These are phyloP conservation scores for Spinus pinus DNA, from an alignment of 2,797 vertebrate species.

Conservation along the genomic window DNA sequence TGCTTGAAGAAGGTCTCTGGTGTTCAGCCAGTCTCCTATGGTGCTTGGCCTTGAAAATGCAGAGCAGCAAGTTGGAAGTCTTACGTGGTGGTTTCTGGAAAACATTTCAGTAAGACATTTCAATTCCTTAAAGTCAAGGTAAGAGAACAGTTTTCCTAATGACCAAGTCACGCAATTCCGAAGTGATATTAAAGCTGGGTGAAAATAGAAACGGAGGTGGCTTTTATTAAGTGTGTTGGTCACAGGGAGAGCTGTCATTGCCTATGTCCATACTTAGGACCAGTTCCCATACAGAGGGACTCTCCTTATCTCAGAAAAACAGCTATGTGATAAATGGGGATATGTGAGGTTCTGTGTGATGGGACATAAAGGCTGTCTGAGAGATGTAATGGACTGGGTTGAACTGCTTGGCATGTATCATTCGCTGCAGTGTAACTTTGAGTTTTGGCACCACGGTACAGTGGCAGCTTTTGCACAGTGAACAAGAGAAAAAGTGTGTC, in stretches of 20 bases:
- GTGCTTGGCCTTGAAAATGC: background rate
- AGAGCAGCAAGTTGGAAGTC: background rate
- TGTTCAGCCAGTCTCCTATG: background rate
- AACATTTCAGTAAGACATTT: background rate
- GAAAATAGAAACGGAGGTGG: background rate
- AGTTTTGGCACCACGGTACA: slow-evolving; percentile 46
- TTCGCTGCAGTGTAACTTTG: slow-evolving; percentile 52
- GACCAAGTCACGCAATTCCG: background rate
- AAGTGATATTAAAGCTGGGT: background rate
- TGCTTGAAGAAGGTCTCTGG: background rate
- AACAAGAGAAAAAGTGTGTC: slow-evolving; percentile 32
- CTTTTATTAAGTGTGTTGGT: background rate
- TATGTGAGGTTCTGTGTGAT: background rate
- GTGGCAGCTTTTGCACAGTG: slow-evolving; percentile 28
- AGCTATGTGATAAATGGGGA: background rate
- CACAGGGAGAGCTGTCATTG: background rate
- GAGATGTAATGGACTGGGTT: background rate
- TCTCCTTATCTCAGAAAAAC: background rate
- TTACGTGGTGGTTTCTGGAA: background rate
- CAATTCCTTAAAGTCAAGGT: background rate
- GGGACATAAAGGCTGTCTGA: background rate
- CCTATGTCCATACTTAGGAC: background rate
- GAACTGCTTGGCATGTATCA: slow-evolving; percentile 42
- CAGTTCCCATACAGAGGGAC: background rate
- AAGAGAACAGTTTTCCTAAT: background rate